phyloP scores from a whole-genome alignment of 2,797 vertebrate genomes.

The Alauda arvensis region DNA sequence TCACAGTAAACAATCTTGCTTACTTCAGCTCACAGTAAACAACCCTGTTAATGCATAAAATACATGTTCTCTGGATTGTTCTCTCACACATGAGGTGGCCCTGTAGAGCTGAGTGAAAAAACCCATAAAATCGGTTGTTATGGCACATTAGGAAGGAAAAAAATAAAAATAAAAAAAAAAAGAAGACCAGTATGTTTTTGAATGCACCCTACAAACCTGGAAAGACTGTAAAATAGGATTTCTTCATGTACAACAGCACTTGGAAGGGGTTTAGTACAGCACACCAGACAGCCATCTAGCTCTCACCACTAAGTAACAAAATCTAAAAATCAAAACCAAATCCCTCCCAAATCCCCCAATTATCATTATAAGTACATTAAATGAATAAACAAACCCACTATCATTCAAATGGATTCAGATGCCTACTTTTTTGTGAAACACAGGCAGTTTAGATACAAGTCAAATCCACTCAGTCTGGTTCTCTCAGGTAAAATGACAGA shows the following conservation, averaged over 20 bases:
- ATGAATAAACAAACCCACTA: background rate
- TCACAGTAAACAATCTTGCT: background rate
- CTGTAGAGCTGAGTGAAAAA: background rate
- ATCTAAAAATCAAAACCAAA: background rate
- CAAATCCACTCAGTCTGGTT: background rate
- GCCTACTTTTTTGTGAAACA: background rate
- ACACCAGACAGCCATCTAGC: background rate
- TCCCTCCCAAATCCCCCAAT: rapidly evolving
- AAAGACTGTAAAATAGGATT: background rate
- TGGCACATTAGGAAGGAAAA: background rate
- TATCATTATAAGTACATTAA: background rate
- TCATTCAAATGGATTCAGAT: background rate
- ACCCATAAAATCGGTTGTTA: background rate
- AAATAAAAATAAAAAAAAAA: too few species aligned
- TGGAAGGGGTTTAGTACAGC: background rate
- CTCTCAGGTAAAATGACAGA: background rate
- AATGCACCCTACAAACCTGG: background rate
- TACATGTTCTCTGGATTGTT: background rate
- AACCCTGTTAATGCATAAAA: background rate
- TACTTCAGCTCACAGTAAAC: background rate
- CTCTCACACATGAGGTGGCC: background rate
- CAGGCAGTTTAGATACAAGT: background rate
- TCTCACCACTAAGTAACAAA: background rate
- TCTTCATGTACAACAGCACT: background rate
- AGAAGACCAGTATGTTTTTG: too few species aligned